These are phyloP conservation scores for Oncorhynchus clarkii DNA, from an alignment of 2,113 vertebrate species.

Conservation along the genomic window DNA sequence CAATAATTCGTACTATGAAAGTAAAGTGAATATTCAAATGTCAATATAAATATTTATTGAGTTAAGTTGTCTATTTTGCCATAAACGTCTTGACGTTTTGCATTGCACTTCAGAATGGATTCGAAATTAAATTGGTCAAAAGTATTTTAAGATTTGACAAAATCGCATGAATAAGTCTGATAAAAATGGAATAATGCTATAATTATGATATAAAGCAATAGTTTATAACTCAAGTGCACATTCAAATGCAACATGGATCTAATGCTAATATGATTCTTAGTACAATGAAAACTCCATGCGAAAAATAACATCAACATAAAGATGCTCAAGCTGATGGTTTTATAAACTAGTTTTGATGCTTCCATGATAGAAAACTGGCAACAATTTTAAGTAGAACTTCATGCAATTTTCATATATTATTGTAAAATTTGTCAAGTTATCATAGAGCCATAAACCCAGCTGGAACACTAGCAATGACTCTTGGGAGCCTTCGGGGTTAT, in stretches of 20 bases:
- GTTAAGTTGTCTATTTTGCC: background rate
- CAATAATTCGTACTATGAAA: background rate
- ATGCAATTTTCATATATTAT: background rate
- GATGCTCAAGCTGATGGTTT: background rate
- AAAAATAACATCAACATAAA: background rate
- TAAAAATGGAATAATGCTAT: background rate
- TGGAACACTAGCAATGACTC: background rate
- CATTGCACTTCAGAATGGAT: background rate
- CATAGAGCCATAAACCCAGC: background rate
- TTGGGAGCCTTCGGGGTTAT: conserved; percentile 8
- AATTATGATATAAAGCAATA: too few species aligned
- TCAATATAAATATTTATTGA: background rate
- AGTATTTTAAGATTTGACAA: too few species aligned
- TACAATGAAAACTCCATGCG: too few species aligned
- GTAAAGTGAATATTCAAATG: background rate
- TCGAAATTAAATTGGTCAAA: background rate
- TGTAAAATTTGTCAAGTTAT: background rate
- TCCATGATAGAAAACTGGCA: background rate
- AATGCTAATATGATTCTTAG: background rate
- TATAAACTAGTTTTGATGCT: too few species aligned
- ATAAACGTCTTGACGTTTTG: background rate
- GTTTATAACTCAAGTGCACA: background rate
- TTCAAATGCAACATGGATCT: background rate
- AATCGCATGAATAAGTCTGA: background rate
- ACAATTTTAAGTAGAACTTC: background rate